Conservation (phyloP, 1,140 invertebrate genomes). For the Thaumetopoea pityocampa region DNA sequence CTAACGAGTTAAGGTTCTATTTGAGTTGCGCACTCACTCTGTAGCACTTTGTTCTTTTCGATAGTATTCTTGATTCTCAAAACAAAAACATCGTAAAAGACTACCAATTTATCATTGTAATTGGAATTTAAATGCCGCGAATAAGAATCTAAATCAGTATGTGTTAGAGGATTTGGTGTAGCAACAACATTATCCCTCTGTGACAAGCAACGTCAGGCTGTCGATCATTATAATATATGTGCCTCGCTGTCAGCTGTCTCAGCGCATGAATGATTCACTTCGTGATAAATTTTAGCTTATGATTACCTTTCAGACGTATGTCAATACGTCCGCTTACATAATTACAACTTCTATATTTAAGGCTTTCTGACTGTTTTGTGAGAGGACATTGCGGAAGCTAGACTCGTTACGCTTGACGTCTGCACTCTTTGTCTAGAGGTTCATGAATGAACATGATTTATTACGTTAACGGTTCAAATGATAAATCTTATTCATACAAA, state of each 20-base stretch:
- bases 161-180: conserved; percentile 25
- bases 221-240: conserved; percentile 75
- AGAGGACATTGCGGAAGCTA: conserved; percentile 47
- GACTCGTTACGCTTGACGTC: conserved; percentile 47
- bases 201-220: conserved; percentile 71
- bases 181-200: conserved; percentile 68
- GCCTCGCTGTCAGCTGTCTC: conserved; percentile 71
- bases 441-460: conserved; percentile 56
- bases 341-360: conserved; percentile 53
- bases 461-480: conserved; percentile 40
- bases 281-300: conserved; percentile 75
- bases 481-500: conserved; percentile 50
- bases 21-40: conserved; percentile 29
- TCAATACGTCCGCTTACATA: conserved; percentile 71
- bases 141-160: conserved; percentile 21
- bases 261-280: conserved; percentile 72
- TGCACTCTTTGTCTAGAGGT: conserved; percentile 36
- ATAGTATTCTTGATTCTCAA: conserved; percentile 42
- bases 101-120: not conserved
- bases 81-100: conserved; percentile 40
- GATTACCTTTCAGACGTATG: conserved; percentile 71
- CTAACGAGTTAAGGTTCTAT: conserved; percentile 34
- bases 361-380: conserved; percentile 50
- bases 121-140: conserved; percentile 12
- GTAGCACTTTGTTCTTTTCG: conserved; percentile 60